These are phyloP conservation scores for Nyctereutes procyonoides DNA, from an alignment of 2,113 vertebrate species.

Conservation along the genomic window DNA sequence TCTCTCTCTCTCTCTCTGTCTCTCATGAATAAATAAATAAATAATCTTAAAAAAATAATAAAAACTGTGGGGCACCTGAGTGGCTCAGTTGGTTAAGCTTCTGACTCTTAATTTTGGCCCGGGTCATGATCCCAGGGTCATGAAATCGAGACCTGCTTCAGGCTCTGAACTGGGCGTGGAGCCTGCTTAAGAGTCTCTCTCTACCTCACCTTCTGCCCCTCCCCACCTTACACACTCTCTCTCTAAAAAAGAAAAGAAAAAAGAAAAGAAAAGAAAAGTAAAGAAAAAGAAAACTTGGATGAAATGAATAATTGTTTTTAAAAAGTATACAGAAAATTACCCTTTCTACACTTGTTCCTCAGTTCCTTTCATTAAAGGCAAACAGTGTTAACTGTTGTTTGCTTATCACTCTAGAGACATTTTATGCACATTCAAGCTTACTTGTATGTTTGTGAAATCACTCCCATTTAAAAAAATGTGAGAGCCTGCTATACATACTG, in stretches of 20 bases:
- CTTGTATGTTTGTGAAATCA: not conserved
- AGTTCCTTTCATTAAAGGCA: not conserved
- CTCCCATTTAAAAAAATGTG: not conserved
- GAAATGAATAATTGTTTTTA: not conserved
- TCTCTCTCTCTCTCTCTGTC: no score
- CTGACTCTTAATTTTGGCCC: not conserved
- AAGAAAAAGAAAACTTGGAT: not conserved
- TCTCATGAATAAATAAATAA: no score
- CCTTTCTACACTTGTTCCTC: no score
- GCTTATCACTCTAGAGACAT: not conserved
- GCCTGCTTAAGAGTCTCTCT: not conserved
- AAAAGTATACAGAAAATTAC: not conserved
- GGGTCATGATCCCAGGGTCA: not conserved
- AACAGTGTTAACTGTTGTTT: not conserved
- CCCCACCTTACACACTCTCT: not conserved
- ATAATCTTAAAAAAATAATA: constrained; percentile 21
- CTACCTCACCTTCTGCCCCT: not conserved
- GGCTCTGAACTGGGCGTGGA: not conserved
- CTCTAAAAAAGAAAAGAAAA: not conserved
- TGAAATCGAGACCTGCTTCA: not conserved
- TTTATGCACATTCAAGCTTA: not conserved
- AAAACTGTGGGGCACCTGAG: not conserved
- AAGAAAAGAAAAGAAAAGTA: no score
- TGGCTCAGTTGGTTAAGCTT: not conserved
- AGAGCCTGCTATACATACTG: no score